Percentiles rank a stretch among this genome's conserved stretches.
phyloP scores from a whole-genome alignment of 1,140 invertebrate species.

The Rhynchophorus ferrugineus region DNA sequence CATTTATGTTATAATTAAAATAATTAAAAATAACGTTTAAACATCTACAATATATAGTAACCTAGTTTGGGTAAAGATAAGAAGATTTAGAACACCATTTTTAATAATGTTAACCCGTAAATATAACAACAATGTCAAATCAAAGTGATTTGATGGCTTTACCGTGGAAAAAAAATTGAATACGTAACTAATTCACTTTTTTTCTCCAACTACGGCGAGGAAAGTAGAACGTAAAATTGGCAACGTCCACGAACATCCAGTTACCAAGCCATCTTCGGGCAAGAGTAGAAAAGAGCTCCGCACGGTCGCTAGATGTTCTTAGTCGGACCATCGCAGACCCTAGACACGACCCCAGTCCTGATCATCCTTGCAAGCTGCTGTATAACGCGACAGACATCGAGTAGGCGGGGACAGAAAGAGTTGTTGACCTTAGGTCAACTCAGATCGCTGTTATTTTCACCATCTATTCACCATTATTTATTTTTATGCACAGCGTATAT shows the following conservation, averaged over 20 bases:
- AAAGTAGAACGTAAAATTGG: not conserved
- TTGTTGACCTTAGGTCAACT: conserved; percentile 42
- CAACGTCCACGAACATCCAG: conserved; percentile 2
- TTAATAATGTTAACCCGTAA: too few relatives aligned
- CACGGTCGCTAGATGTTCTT: conserved; percentile 13
- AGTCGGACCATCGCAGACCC: not conserved
- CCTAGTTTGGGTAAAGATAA: too few relatives aligned
- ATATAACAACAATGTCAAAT: too few relatives aligned
- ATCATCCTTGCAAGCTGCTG: conserved; percentile 29
- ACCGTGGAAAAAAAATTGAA: too few relatives aligned
- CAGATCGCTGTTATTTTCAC: conserved; percentile 25
- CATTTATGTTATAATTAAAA: too few relatives aligned
- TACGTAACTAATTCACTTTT: too few relatives aligned
- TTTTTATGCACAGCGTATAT: conserved; percentile 21
- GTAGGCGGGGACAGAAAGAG: conserved; percentile 40
- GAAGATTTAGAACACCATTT: too few relatives aligned
- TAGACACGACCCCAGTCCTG: conserved; percentile 7
- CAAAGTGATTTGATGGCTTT: too few relatives aligned
- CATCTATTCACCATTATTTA: conserved; percentile 22
- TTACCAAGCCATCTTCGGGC: conserved; percentile 10
- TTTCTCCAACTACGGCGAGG: too few relatives aligned
- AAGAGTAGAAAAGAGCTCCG: conserved; percentile 3
- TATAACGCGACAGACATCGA: conserved; percentile 34
- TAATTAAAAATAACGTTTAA: too few relatives aligned
- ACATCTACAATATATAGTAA: too few relatives aligned